Evolutionary conservation across 2,797 vertebrate genomes (phyloP).

Genomic region (Falco naumanni): DNA sequence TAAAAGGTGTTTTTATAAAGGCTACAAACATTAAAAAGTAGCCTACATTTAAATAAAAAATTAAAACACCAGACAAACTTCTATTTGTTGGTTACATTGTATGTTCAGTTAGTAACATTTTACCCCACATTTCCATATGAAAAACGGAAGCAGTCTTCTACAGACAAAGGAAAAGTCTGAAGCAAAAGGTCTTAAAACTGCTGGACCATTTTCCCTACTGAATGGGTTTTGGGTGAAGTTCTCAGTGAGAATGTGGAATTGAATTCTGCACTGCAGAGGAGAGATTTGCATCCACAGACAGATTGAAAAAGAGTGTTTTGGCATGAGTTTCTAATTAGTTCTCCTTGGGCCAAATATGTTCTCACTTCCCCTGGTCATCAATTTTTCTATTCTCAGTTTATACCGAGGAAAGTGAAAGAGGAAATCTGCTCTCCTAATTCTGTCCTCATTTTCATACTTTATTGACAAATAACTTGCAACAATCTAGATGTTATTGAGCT

Average conservation of each 20-base stretch:
- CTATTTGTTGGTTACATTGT: neutral
- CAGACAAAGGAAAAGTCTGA: neutral
- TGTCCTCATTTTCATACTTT: neutral
- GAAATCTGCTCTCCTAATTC: neutral
- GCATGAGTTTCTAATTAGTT: conserved; percentile 3
- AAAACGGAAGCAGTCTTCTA: neutral
- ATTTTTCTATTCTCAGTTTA: neutral
- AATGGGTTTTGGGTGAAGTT: neutral
- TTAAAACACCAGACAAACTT: neutral
- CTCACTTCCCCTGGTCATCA: neutral
- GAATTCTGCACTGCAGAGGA: neutral
- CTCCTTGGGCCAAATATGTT: neutral
- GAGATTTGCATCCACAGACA: neutral
- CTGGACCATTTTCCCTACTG: neutral
- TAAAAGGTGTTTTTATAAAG: neutral
- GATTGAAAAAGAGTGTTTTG: neutral
- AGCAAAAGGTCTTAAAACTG: neutral
- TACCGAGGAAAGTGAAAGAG: neutral
- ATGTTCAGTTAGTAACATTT: neutral
- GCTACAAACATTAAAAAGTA: neutral
- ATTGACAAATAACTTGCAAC: neutral
- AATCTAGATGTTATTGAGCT: neutral
- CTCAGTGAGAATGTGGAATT: neutral
- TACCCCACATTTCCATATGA: neutral
- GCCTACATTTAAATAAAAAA: neutral